A percentile compares a stretch with the other conserved stretches of the same genome.
Conservation (phyloP, 2,113 vertebrate species). For the Onychorhynchus coronatus region DNA sequence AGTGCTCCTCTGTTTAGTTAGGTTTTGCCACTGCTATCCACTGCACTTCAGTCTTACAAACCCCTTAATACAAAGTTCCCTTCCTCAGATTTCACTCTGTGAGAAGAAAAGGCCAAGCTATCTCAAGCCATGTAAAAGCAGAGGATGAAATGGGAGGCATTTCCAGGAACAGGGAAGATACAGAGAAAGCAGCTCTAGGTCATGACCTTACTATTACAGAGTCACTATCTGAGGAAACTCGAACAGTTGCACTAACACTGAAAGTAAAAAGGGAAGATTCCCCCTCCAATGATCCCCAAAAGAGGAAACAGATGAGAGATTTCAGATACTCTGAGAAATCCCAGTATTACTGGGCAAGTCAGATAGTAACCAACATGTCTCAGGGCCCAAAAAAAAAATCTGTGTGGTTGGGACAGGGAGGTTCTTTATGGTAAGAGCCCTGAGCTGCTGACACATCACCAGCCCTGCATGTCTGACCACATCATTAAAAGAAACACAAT, state of each 20-base stretch:
- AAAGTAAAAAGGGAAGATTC: background rate
- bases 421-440: background rate
- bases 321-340: slow-evolving; percentile 5
- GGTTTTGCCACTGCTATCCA: background rate
- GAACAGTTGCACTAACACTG: background rate
- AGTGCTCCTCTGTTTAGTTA: background rate
- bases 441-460: background rate
- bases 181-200: background rate
- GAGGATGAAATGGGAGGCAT: background rate
- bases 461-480: background rate
- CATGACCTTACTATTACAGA: background rate
- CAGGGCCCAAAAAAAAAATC: background rate
- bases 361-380: background rate
- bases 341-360: background rate
- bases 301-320: slow-evolving; percentile 18
- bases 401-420: background rate
- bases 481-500: background rate
- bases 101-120: background rate
- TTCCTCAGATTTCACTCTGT: background rate
- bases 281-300: background rate
- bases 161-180: background rate
- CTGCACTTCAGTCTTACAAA: background rate
- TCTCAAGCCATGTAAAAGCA: background rate
- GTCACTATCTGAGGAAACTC: background rate
- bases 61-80: background rate